Percentiles rank a stretch among this genome's conserved stretches.
phyloP scores from a whole-genome alignment of 2,797 vertebrate species.

The Mormyrops boulengeri region DNA sequence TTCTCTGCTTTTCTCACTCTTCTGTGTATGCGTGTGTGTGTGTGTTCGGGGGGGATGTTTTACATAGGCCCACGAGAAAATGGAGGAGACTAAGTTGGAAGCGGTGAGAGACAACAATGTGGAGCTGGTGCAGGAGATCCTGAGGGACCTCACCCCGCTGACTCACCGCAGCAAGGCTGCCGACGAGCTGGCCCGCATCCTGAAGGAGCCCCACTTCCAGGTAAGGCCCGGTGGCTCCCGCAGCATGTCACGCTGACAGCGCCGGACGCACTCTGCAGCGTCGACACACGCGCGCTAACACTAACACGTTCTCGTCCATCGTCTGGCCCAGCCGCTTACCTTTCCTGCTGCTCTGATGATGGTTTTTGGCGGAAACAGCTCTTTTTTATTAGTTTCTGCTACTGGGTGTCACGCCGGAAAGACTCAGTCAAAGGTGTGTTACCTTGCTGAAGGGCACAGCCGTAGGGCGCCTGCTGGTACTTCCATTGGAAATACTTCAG shows the following conservation, averaged over 20 bases:
- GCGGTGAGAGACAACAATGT: slow-evolving; percentile 90
- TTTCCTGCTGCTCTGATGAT: background rate
- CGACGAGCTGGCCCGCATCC: slow-evolving; percentile 74
- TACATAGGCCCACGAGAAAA: slow-evolving; percentile 76
- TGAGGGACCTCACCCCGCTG: slow-evolving; percentile 76
- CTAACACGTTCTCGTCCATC: background rate
- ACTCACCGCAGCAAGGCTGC: slow-evolving; percentile 61
- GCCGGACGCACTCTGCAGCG: background rate
- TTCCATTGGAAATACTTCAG: background rate
- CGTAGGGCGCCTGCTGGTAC: background rate
- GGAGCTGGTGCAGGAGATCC: slow-evolving; percentile 90
- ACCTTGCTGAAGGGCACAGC: background rate
- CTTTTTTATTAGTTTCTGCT: background rate
- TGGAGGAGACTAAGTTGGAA: slow-evolving; percentile 86
- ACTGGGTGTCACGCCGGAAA: background rate
- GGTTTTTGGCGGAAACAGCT: background rate
- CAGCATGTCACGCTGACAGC: background rate
- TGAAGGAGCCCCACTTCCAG: slow-evolving; percentile 93
- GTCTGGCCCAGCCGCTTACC: background rate
- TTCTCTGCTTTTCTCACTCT: background rate
- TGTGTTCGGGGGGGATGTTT: background rate
- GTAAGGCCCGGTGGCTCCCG: slow-evolving; percentile 42
- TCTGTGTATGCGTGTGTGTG: background rate
- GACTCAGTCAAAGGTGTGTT: background rate
- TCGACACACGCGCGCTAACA: background rate